A percentile compares a stretch with the other conserved stretches of the same genome.
phyloP scores from a whole-genome alignment of 2,888 invertebrate species.

The Gastrophysa polygoni region DNA sequence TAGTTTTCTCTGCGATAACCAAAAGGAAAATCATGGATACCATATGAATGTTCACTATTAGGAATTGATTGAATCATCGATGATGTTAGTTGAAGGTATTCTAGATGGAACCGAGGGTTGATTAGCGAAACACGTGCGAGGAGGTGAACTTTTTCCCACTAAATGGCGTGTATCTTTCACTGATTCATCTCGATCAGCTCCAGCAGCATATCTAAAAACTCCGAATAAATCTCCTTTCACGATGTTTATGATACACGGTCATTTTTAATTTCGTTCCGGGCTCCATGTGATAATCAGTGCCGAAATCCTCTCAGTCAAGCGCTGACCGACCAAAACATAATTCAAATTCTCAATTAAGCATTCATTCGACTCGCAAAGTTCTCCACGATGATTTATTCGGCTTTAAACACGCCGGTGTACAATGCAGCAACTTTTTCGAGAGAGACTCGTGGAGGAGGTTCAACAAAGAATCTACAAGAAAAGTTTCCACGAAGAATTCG shows the following conservation, averaged over 20 bases:
- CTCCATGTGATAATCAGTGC: slow-evolving; percentile 12
- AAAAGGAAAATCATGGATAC: no score
- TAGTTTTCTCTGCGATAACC: no score
- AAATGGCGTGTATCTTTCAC: no score
- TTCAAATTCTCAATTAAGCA: slow-evolving; percentile 25
- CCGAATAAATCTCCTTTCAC: not conserved
- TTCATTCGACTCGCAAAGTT: slow-evolving; percentile 29
- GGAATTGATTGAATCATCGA: no score
- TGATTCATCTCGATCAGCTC: no score
- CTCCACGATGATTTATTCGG: slow-evolving; percentile 24
- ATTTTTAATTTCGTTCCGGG: not conserved
- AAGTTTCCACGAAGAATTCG: not conserved
- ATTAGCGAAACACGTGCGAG: no score
- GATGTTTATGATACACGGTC: not conserved
- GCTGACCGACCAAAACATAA: slow-evolving; percentile 20
- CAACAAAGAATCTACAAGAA: not conserved
- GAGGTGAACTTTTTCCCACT: no score
- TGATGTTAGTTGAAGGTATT: no score
- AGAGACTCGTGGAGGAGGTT: not conserved
- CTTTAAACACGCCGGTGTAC: slow-evolving; percentile 20
- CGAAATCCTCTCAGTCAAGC: not conserved
- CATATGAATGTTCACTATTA: no score
- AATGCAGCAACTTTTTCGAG: slow-evolving; percentile 15
- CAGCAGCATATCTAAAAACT: not conserved
- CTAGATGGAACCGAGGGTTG: no score